Percentiles rank a stretch among this genome's conserved stretches.
Conservation (phyloP, 2,797 vertebrate genomes). For the Danio kyathit region DNA sequence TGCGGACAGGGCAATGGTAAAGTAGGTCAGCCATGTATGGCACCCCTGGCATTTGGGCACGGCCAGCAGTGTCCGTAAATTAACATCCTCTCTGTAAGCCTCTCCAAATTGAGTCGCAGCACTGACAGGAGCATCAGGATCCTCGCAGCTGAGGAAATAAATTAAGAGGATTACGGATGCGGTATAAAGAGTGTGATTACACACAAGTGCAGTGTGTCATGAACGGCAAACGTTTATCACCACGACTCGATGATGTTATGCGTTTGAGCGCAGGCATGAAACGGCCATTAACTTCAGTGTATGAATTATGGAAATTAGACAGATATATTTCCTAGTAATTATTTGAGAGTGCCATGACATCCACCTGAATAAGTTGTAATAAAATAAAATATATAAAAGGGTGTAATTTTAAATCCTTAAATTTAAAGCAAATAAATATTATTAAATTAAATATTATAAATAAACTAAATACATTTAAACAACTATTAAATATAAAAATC, state of each 20-base stretch:
- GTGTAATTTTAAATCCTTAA: too few species aligned
- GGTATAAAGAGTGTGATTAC: slow-evolving; percentile 23
- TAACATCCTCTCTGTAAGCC: slow-evolving; percentile 63
- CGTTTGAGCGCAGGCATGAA: slow-evolving; percentile 2
- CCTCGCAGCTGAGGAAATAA: slow-evolving; percentile 19
- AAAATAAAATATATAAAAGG: too few species aligned
- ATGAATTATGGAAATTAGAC: not conserved
- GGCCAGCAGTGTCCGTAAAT: slow-evolving; percentile 66
- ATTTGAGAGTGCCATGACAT: not conserved
- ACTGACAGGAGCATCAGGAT: slow-evolving; percentile 27
- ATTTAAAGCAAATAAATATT: too few species aligned
- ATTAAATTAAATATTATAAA: too few species aligned
- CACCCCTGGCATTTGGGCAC: slow-evolving; percentile 55
- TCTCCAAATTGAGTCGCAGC: slow-evolving; percentile 56
- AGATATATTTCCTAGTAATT: not conserved
- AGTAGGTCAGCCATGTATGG: slow-evolving; percentile 61
- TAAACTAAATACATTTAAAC: too few species aligned
- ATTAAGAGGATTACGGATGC: slow-evolving; percentile 24
- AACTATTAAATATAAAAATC: too few species aligned
- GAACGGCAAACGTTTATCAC: slow-evolving; percentile 1
- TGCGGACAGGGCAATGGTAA: slow-evolving; percentile 37
- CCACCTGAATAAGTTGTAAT: too few species aligned
- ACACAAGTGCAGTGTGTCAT: not conserved
- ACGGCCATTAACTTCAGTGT: not conserved
- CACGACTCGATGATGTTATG: not conserved